Evolutionary conservation across 2,113 vertebrate genomes (phyloP).

Genomic region (Raja brachyura): DNA sequence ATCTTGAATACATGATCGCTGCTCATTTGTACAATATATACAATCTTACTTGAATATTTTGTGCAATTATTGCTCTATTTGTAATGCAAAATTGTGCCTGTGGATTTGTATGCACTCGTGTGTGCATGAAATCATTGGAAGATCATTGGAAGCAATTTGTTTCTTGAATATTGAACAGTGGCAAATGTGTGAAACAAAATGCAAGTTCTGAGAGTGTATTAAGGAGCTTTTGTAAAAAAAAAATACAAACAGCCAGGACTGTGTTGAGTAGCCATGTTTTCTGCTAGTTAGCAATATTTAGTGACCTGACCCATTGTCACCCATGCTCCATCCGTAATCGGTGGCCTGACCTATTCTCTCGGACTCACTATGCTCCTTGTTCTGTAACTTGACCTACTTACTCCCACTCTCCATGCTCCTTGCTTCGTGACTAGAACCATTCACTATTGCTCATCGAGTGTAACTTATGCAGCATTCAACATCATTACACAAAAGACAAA

Average conservation of each 20-base stretch:
- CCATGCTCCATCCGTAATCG: not conserved
- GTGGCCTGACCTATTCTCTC: too few relatives aligned
- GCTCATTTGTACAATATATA: not conserved
- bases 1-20: too few relatives aligned
- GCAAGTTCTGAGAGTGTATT: not conserved
- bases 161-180: not conserved
- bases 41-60: not conserved
- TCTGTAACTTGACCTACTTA: not conserved
- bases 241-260: not conserved
- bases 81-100: not conserved
- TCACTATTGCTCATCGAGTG: not conserved
- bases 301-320: not conserved
- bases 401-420: not conserved
- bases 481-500: not conserved
- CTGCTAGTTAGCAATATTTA: not conserved
- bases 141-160: not conserved
- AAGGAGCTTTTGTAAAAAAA: not conserved
- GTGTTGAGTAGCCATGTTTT: not conserved
- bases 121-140: too few relatives aligned
- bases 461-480: not conserved
- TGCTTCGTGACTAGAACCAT: not conserved
- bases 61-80: not conserved
- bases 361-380: not conserved
- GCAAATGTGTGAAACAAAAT: not conserved
- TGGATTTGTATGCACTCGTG: too few relatives aligned